These are phyloP conservation scores for Rhopalosiphum nymphaeae DNA, from an alignment of 2,888 invertebrate genomes.

Conservation along the genomic window DNA sequence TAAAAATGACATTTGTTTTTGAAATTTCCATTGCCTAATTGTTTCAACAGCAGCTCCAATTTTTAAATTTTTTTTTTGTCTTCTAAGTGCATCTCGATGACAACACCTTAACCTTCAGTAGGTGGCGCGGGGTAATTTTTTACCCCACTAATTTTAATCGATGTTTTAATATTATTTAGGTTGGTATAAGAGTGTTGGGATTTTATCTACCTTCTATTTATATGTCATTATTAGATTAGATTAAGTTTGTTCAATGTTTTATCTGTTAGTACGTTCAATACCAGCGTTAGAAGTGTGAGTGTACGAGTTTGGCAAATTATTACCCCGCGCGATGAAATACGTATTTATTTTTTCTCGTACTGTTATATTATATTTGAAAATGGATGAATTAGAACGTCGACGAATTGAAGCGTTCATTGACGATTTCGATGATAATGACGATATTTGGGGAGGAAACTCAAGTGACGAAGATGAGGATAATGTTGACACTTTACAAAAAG, in stretches of 20 bases:
- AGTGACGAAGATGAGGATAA: not conserved
- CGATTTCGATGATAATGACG: not conserved
- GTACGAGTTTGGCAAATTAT: conserved; percentile 1
- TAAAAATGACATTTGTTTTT: too few species aligned
- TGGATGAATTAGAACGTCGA: not conserved
- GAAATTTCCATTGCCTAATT: too few species aligned
- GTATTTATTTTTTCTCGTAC: not conserved
- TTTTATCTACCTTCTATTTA: too few species aligned
- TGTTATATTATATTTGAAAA: conserved; percentile 1
- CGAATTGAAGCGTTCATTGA: conserved; percentile 2
- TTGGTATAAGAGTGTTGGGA: not conserved
- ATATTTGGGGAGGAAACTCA: conserved; percentile 4
- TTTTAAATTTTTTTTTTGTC: too few species aligned
- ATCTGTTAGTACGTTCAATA: not conserved
- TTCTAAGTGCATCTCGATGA: too few species aligned
- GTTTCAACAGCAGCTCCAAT: too few species aligned
- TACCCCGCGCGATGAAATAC: conserved; percentile 10
- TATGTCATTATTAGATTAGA: not conserved
- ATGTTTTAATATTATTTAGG: not conserved
- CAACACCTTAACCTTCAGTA: conserved; percentile 2
- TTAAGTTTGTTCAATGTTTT: not conserved
- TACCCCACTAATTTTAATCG: conserved; percentile 19
- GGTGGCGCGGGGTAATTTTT: conserved; percentile 29
- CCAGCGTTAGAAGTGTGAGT: not conserved
- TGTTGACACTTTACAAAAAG: not conserved